These are phyloP conservation scores for Drosophila multiciliata DNA, from an alignment of 2,888 invertebrate species.

Conservation along the genomic window DNA sequence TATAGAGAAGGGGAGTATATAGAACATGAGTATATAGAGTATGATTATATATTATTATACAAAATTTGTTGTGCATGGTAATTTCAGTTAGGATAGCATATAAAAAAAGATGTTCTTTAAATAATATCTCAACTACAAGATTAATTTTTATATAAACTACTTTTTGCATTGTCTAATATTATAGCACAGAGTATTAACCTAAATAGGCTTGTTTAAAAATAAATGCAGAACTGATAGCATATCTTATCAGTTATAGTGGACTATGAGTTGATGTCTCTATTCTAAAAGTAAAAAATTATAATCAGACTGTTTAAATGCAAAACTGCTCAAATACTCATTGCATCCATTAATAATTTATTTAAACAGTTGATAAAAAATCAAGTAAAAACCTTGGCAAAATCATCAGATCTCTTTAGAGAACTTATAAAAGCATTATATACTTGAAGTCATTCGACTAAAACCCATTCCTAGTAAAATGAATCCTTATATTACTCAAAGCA, in stretches of 20 bases:
- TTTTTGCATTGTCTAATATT: no score
- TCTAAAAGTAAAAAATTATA: not conserved
- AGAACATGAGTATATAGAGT: no score
- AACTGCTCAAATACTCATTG: not conserved
- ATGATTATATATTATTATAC: no score
- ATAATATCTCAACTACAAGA: not conserved
- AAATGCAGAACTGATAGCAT: constrained; percentile 27
- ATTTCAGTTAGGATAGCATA: not conserved
- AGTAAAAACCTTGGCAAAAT: no score
- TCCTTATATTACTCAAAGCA: not conserved
- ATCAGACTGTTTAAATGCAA: not conserved
- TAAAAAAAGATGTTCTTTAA: not conserved
- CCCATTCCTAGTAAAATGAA: not conserved
- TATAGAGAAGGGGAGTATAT: not conserved
- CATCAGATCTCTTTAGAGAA: not conserved
- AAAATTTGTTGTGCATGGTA: not conserved
- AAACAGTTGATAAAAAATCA: not conserved
- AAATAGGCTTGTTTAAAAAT: not conserved
- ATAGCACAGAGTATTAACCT: no score
- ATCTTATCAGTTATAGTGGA: constrained; percentile 30
- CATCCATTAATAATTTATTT: not conserved
- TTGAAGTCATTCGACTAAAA: not conserved
- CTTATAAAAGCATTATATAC: not conserved
- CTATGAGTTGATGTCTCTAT: no score
- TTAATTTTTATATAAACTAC: not conserved